These are phyloP conservation scores for Drosophila nigromelanica DNA, from an alignment of 1,140 invertebrate species.

Conservation along the genomic window DNA sequence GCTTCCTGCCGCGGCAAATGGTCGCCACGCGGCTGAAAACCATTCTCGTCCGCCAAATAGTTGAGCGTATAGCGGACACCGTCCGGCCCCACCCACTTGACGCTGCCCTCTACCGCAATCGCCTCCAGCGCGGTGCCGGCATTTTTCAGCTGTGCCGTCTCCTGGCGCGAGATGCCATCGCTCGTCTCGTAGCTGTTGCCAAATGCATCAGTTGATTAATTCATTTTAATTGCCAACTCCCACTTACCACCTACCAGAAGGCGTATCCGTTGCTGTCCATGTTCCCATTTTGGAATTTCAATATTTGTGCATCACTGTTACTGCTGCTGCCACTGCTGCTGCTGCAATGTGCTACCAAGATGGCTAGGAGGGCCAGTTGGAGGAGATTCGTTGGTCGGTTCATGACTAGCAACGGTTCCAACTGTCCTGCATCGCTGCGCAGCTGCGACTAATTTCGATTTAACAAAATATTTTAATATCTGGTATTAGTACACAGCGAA, in stretches of 20 bases:
- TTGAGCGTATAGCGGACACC: slow-evolving; percentile 87
- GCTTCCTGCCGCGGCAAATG: slow-evolving; percentile 87
- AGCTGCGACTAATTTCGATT: slow-evolving; percentile 48
- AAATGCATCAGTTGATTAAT: slow-evolving; percentile 15
- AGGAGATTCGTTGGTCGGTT: slow-evolving; percentile 16
- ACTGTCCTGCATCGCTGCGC: slow-evolving; percentile 40
- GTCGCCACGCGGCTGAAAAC: slow-evolving; percentile 88
- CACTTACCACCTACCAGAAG: slow-evolving; percentile 84
- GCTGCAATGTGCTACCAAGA: slow-evolving; percentile 1
- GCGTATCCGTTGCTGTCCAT: slow-evolving; percentile 82
- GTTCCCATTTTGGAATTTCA: slow-evolving; percentile 83
- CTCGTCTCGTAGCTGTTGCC: slow-evolving; percentile 87
- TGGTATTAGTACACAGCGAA: neutral
- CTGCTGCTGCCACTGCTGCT: neutral
- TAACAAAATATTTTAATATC: slow-evolving; percentile 19
- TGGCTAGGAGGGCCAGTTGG: slow-evolving; percentile 21
- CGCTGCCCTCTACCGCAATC: slow-evolving; percentile 87
- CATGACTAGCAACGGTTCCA: slow-evolving; percentile 36
- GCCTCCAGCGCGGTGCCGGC: slow-evolving; percentile 83
- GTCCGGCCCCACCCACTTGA: slow-evolving; percentile 88
- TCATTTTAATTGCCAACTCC: neutral
- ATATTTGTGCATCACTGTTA: slow-evolving; percentile 78
- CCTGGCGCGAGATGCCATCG: slow-evolving; percentile 87
- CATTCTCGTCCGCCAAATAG: slow-evolving; percentile 90
- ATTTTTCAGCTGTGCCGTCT: slow-evolving; percentile 86